Conservation (phyloP, 2,113 vertebrate species). For the Callaeas wilsoni region DNA sequence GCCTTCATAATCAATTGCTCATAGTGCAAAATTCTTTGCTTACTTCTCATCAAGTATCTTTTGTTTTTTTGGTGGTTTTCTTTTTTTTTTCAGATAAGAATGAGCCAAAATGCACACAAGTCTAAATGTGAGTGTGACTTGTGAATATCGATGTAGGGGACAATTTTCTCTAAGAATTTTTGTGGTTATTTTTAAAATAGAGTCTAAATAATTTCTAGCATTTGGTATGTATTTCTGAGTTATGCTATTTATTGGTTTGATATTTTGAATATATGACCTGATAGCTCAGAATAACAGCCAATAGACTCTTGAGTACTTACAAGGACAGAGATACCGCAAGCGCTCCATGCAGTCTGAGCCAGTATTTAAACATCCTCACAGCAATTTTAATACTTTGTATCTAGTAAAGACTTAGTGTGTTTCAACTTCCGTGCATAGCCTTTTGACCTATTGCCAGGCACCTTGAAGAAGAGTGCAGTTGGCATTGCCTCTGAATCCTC, state of each 20-base stretch:
- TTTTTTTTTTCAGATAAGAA: neutral
- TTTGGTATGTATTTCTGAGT: neutral
- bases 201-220: neutral
- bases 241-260: neutral
- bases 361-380: neutral
- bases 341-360: neutral
- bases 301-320: neutral
- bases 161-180: neutral
- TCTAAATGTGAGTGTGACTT: neutral
- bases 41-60: neutral
- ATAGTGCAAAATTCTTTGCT: neutral
- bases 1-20: neutral
- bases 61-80: fast-evolving
- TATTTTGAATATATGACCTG: neutral
- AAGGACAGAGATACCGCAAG: neutral
- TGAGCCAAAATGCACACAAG: neutral
- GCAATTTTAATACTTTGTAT: neutral
- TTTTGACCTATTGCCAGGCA: neutral
- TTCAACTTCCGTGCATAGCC: neutral
- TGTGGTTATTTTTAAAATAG: neutral
- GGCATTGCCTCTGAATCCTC: neutral
- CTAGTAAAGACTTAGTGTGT: neutral
- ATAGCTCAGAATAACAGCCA: neutral
- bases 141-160: neutral
- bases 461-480: neutral